Percentiles rank a stretch among this genome's conserved stretches.
phyloP scores from a whole-genome alignment of 2,888 invertebrate genomes.

The Phyllotreta striolata region DNA sequence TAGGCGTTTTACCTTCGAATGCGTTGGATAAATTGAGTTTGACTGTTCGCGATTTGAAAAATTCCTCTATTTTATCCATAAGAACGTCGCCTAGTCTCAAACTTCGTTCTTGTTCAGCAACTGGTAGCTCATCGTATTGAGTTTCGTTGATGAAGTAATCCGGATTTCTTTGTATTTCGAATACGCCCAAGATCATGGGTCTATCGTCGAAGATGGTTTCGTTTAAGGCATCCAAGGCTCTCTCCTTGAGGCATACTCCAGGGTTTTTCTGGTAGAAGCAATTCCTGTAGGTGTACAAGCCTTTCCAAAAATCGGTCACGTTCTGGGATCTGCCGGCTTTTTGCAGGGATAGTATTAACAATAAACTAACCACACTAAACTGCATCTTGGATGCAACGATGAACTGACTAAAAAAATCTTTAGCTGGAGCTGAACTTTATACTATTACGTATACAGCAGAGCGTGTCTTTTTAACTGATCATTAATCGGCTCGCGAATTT shows the following conservation, averaged over 20 bases:
- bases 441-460: slow-evolving; percentile 46
- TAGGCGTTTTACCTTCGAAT: slow-evolving; percentile 56
- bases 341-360: slow-evolving; percentile 30
- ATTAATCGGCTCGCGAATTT: slow-evolving; percentile 43
- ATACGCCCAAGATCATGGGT: slow-evolving; percentile 53
- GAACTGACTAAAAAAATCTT: slow-evolving; percentile 40
- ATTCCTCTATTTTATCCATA: slow-evolving; percentile 58
- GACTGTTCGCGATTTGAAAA: slow-evolving; percentile 60
- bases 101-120: slow-evolving; percentile 64
- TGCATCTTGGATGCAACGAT: slow-evolving; percentile 38
- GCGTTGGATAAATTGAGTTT: slow-evolving; percentile 58
- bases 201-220: slow-evolving; percentile 58
- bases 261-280: slow-evolving; percentile 56
- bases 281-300: slow-evolving; percentile 48
- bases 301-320: slow-evolving; percentile 42
- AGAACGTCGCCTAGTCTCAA: slow-evolving; percentile 61
- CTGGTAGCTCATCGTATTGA: slow-evolving; percentile 64
- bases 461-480: slow-evolving; percentile 46
- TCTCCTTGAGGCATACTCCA: slow-evolving; percentile 60
- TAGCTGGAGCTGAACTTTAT: slow-evolving; percentile 46
- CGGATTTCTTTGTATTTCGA: slow-evolving; percentile 58
- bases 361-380: slow-evolving; percentile 32
- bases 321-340: slow-evolving; percentile 32
- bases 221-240: slow-evolving; percentile 59
- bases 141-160: slow-evolving; percentile 51